Evolutionary conservation across 2,113 vertebrate genomes (phyloP).

Genomic region (Dasyornis broadbenti): DNA sequence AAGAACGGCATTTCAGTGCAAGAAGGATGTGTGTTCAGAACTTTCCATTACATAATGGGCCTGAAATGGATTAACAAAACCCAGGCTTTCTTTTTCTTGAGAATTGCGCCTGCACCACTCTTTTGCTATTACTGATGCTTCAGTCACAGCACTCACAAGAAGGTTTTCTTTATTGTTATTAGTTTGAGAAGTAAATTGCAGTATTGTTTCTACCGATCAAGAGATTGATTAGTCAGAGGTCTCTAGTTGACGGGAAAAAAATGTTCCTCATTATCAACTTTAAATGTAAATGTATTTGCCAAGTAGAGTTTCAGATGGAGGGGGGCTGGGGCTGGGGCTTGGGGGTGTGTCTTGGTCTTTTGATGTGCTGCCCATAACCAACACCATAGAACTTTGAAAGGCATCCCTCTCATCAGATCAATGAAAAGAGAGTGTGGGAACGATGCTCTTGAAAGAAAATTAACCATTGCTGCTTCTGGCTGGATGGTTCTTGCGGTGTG

Average conservation of each 20-base stretch:
- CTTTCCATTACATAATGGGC: slow-evolving; percentile 66
- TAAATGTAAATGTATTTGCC: slow-evolving; percentile 50
- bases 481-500: not conserved
- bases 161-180: slow-evolving; percentile 59
- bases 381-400: not conserved
- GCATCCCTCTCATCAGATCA: not conserved
- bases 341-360: not conserved
- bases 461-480: not conserved
- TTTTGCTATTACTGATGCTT: slow-evolving; percentile 64
- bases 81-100: slow-evolving; percentile 64
- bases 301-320: slow-evolving; percentile 11
- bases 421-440: slow-evolving; percentile 2
- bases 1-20: slow-evolving; percentile 44
- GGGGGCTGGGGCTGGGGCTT: not conserved
- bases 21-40: slow-evolving; percentile 52
- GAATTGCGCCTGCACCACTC: slow-evolving; percentile 61
- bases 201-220: slow-evolving; percentile 52
- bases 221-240: slow-evolving; percentile 59
- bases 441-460: not conserved
- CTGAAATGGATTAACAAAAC: slow-evolving; percentile 67
- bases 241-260: slow-evolving; percentile 58
- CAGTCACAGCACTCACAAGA: slow-evolving; percentile 62
- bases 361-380: slow-evolving; percentile 21
- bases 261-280: slow-evolving; percentile 56
- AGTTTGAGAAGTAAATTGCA: slow-evolving; percentile 60